Evolutionary conservation across 2,797 vertebrate genomes (phyloP).

Genomic region (Myiotriccus ornatus): DNA sequence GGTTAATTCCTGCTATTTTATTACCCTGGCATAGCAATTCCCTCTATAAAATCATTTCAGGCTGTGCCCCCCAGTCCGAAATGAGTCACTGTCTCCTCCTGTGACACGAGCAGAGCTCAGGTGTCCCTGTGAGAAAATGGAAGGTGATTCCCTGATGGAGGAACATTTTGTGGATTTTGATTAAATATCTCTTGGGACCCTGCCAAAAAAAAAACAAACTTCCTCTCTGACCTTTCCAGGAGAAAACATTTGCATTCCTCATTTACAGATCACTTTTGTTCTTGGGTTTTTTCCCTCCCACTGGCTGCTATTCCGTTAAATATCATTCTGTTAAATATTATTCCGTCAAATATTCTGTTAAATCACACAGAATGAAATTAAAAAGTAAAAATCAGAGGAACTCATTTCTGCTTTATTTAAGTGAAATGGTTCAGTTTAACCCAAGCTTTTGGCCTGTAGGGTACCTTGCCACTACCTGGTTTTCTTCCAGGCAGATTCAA

Average conservation of each 20-base stretch:
- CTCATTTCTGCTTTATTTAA: background rate
- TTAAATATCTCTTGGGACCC: slow-evolving; percentile 6
- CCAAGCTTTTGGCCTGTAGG: background rate
- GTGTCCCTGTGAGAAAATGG: background rate
- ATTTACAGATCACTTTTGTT: slow-evolving; percentile 24
- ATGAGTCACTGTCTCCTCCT: background rate
- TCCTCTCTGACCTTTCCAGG: slow-evolving; percentile 41
- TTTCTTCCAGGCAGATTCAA: background rate
- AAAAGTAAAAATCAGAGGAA: background rate
- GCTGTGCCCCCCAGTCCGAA: background rate
- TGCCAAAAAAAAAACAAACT: background rate
- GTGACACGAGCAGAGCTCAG: background rate
- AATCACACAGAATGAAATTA: background rate
- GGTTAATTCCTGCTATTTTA: background rate
- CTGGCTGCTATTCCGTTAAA: background rate
- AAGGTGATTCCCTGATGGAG: background rate
- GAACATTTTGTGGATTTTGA: slow-evolving; percentile 18
- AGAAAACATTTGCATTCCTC: slow-evolving; percentile 29
- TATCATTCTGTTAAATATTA: background rate
- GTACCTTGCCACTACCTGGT: background rate
- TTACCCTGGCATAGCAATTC: background rate
- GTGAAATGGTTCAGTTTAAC: background rate
- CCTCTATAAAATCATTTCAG: background rate
- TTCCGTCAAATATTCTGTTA: background rate
- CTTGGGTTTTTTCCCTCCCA: background rate